A percentile compares a stretch with the other conserved stretches of the same genome.
phyloP scores from a whole-genome alignment of 2,888 invertebrate species.

The Taenaris catops region DNA sequence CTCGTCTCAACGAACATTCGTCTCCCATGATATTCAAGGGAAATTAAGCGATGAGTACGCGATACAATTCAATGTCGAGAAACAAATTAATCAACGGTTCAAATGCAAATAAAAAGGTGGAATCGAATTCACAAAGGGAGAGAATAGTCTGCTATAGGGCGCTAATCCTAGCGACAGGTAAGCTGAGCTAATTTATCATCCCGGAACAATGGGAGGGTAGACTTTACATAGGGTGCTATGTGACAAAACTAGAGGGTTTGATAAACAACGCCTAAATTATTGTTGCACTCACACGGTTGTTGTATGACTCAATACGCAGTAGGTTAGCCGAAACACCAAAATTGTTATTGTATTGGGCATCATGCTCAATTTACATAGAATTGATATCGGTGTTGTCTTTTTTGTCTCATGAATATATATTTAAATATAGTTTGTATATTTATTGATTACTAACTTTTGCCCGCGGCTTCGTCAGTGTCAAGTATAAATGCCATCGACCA shows the following conservation, averaged over 20 bases:
- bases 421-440: too few relatives aligned
- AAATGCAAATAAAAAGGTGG: conserved; percentile 64
- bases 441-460: too few relatives aligned
- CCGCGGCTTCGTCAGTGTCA: too few relatives aligned
- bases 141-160: conserved; percentile 50
- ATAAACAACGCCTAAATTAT: conserved; percentile 46
- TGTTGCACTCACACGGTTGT: conserved; percentile 14
- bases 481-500: too few relatives aligned
- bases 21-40: conserved; percentile 2
- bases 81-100: conserved; percentile 63
- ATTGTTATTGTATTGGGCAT: neutral
- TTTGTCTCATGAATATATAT: too few relatives aligned
- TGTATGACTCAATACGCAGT: conserved; percentile 13
- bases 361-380: neutral
- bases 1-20: conserved; percentile 4
- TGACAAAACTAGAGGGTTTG: conserved; percentile 47
- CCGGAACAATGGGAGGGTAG: conserved; percentile 62
- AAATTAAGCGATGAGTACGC: conserved; percentile 13
- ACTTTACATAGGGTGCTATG: conserved; percentile 29
- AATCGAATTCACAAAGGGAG: conserved; percentile 51
- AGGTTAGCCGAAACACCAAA: conserved; percentile 5
- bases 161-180: conserved; percentile 73
- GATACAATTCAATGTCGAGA: conserved; percentile 38
- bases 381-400: conserved; percentile 1
- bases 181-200: conserved; percentile 75